Evolutionary conservation across 2,888 invertebrate genomes (phyloP).

Genomic region (Phyllotreta striolata): DNA sequence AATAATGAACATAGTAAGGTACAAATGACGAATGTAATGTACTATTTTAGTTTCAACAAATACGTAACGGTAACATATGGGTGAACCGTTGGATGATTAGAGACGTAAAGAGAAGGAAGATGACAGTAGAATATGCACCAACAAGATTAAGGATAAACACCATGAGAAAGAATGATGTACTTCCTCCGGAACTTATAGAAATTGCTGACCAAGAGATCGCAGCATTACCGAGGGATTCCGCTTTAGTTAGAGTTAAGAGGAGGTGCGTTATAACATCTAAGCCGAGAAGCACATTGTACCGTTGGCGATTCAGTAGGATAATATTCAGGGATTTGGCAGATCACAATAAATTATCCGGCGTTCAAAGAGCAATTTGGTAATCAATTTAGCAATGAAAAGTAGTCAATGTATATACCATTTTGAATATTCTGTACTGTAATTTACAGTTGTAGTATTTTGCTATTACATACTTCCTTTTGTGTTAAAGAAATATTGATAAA

Average conservation of each 20-base stretch:
- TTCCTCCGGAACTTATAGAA: constrained; percentile 84
- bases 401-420: too few species aligned
- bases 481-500: too few species aligned
- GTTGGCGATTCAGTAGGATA: constrained; percentile 90
- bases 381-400: too few species aligned
- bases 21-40: too few species aligned
- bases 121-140: constrained; percentile 77
- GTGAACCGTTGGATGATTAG: constrained; percentile 85
- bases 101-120: constrained; percentile 83
- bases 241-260: constrained; percentile 69
- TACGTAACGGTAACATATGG: constrained; percentile 78
- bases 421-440: too few species aligned
- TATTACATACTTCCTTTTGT: too few species aligned
- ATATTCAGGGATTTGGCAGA: constrained; percentile 92
- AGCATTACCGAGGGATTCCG: constrained; percentile 79
- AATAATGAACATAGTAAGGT: too few species aligned
- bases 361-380: constrained; percentile 95
- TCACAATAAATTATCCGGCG: constrained; percentile 90
- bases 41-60: constrained; percentile 71
- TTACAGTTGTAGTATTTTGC: too few species aligned
- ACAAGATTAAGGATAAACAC: constrained; percentile 83
- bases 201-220: constrained; percentile 77
- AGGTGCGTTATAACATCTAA: constrained; percentile 92
- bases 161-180: constrained; percentile 82
- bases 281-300: constrained; percentile 77